phyloP scores from a whole-genome alignment of 2,797 vertebrate species.

The Halcyon smyrnensis region DNA sequence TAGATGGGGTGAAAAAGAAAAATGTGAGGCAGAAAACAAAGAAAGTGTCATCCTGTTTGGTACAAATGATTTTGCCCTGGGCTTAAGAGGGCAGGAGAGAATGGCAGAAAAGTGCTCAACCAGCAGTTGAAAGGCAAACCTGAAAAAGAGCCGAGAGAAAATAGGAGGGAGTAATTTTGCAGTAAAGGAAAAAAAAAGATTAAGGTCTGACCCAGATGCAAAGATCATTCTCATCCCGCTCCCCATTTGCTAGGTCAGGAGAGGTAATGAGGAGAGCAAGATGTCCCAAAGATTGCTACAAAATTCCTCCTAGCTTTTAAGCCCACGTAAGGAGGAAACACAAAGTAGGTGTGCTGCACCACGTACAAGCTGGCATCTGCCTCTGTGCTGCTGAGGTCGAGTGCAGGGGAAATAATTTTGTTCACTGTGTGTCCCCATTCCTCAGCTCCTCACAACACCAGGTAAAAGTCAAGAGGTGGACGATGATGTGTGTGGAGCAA shows the following conservation, averaged over 20 bases:
- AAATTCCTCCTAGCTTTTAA: background rate
- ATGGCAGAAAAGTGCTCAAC: background rate
- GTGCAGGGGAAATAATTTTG: background rate
- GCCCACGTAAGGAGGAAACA: background rate
- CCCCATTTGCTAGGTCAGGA: background rate
- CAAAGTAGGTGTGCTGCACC: background rate
- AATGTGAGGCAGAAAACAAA: background rate
- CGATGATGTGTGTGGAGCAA: accelerated
- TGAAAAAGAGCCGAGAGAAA: background rate
- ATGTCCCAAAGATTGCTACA: background rate
- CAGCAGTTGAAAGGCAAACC: background rate
- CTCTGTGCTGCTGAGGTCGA: background rate
- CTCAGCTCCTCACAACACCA: background rate
- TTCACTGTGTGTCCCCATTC: background rate
- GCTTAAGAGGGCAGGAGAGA: slow-evolving; percentile 10
- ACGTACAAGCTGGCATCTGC: accelerated
- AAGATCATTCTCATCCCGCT: background rate
- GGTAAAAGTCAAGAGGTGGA: background rate
- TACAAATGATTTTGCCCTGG: background rate
- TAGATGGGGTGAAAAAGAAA: background rate
- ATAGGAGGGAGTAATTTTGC: background rate
- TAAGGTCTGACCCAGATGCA: slow-evolving; percentile 21
- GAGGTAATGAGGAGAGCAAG: background rate
- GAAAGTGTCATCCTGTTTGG: background rate
- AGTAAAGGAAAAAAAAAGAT: background rate